Conservation (phyloP, 92 coral and sea anemone species). For the Scolanthus callimorphus region DNA sequence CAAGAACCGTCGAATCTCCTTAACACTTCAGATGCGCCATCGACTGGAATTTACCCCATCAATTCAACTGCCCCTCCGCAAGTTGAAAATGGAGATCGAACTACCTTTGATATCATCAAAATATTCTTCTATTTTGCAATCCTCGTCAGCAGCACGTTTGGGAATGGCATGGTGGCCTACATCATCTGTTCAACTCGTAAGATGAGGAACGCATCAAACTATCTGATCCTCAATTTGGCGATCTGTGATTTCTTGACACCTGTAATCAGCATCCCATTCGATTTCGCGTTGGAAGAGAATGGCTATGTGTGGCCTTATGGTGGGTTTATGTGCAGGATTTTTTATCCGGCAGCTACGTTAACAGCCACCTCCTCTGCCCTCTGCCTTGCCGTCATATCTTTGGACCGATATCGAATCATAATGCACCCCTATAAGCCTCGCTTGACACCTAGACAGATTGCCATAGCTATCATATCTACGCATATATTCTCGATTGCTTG, state of each 20-base stretch:
- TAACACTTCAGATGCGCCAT: too few species aligned
- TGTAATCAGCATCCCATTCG: slow-evolving; percentile 82
- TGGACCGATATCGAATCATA: slow-evolving; percentile 84
- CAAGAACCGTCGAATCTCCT: too few species aligned
- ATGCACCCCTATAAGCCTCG: slow-evolving; percentile 87
- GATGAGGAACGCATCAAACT: slow-evolving; percentile 73
- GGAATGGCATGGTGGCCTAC: slow-evolving; percentile 75
- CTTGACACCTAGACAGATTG: slow-evolving; percentile 57
- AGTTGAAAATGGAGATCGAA: not conserved
- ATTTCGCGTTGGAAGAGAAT: slow-evolving; percentile 75
- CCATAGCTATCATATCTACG: slow-evolving; percentile 22
- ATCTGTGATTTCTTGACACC: slow-evolving; percentile 92
- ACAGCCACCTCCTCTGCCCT: slow-evolving; percentile 81
- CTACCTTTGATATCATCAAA: slow-evolving; percentile 41
- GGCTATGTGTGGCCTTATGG: slow-evolving; percentile 72
- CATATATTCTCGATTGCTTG: slow-evolving; percentile 47
- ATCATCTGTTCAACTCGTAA: slow-evolving; percentile 63
- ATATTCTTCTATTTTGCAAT: slow-evolving; percentile 60
- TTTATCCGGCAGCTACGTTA: slow-evolving; percentile 81
- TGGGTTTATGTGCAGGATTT: slow-evolving; percentile 64
- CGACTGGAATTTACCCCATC: not conserved
- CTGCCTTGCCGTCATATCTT: slow-evolving; percentile 75
- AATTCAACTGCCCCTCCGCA: not conserved
- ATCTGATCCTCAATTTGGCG: slow-evolving; percentile 76
- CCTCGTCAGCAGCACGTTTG: slow-evolving; percentile 56